Percentiles rank a stretch among this genome's conserved stretches.
phyloP scores from a whole-genome alignment of 2,797 vertebrate genomes.

The Aphelocoma californica region DNA sequence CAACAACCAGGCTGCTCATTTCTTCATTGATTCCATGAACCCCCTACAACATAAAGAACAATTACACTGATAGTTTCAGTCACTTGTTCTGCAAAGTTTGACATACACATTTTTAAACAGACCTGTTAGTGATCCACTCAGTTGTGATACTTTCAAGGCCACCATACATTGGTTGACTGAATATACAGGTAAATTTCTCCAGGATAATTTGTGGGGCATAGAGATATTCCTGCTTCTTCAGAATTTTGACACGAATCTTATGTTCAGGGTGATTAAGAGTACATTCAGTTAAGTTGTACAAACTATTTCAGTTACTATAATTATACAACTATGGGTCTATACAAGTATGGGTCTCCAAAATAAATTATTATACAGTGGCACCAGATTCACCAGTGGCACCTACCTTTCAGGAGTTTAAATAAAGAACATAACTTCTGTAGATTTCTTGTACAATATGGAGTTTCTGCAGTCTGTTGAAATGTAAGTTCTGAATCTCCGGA shows the following conservation, averaged over 20 bases:
- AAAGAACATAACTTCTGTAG: not conserved
- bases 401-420: not conserved
- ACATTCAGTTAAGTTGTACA: not conserved
- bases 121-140: not conserved
- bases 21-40: not conserved
- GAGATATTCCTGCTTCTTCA: not conserved
- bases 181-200: not conserved
- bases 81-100: not conserved
- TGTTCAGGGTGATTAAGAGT: not conserved
- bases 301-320: not conserved
- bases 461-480: not conserved
- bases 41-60: not conserved
- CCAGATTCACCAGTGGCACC: not conserved
- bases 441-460: not conserved
- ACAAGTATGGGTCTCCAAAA: not conserved
- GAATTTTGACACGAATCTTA: not conserved
- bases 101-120: not conserved
- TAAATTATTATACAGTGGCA: not conserved
- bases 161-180: not conserved
- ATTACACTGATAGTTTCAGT: not conserved
- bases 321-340: rapidly evolving
- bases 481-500: not conserved
- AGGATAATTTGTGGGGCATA: not conserved
- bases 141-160: not conserved
- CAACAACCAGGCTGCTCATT: not conserved